Conservation (phyloP, 2,888 invertebrate genomes). For the Selenia dentaria region DNA sequence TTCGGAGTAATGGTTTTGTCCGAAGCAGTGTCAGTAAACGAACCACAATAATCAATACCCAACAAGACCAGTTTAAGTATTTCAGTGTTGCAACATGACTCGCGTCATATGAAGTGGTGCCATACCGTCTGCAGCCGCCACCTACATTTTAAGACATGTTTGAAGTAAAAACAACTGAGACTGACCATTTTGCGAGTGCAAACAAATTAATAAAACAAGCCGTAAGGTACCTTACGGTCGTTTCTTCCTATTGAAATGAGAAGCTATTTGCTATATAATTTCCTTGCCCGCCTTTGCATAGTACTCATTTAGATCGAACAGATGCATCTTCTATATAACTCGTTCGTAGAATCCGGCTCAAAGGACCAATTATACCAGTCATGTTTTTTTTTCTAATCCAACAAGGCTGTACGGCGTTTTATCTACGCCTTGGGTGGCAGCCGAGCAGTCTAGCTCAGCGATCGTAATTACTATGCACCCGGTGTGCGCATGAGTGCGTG, state of each 20-base stretch:
- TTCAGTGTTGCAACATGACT: slow-evolving; percentile 14
- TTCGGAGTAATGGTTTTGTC: background rate
- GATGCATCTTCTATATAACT: slow-evolving; percentile 9
- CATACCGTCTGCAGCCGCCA: slow-evolving; percentile 18
- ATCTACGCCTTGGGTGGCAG: slow-evolving; percentile 57
- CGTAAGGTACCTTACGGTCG: background rate
- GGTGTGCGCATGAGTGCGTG: slow-evolving; percentile 41
- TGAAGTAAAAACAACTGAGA: slow-evolving; percentile 1
- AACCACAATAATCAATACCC: slow-evolving; percentile 10
- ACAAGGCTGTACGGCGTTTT: slow-evolving; percentile 32
- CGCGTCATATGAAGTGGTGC: slow-evolving; percentile 18
- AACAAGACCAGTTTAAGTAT: slow-evolving; percentile 13
- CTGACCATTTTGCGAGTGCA: slow-evolving; percentile 1
- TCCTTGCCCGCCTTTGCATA: slow-evolving; percentile 1
- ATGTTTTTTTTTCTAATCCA: slow-evolving; percentile 37
- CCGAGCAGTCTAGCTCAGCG: slow-evolving; percentile 61
- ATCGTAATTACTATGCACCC: slow-evolving; percentile 47
- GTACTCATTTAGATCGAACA: background rate
- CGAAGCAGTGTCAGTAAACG: too few relatives aligned
- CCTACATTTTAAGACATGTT: slow-evolving; percentile 8
- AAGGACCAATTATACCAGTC: slow-evolving; percentile 22
- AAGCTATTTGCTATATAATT: background rate
- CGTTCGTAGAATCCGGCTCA: slow-evolving; percentile 18
- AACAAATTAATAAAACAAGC: slow-evolving; percentile 9
- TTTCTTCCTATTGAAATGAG: background rate